Percentiles rank a stretch among this genome's conserved stretches.
Evolutionary conservation across 2,113 vertebrate genomes (phyloP).

Genomic region (Erythrocercus mccallii): DNA sequence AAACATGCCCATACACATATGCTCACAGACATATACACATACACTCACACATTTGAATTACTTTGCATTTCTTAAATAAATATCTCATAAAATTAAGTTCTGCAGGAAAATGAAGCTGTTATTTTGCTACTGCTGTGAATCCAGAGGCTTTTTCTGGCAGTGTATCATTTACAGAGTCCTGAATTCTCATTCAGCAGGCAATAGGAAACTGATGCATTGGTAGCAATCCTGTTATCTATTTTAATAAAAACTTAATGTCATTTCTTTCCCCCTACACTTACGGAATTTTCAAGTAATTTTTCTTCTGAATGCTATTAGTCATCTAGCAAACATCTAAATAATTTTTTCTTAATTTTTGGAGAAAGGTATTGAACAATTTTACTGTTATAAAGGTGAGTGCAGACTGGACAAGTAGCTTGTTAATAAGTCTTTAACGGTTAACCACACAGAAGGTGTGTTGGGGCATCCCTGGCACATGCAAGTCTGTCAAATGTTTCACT

Average conservation of each 20-base stretch:
- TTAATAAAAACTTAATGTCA: constrained; percentile 73
- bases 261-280: constrained; percentile 37
- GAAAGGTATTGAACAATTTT: not conserved
- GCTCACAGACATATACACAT: too few relatives aligned
- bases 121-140: not conserved
- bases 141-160: constrained; percentile 20
- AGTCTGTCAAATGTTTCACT: not conserved
- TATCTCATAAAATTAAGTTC: constrained; percentile 27
- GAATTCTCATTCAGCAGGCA: constrained; percentile 63
- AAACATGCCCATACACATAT: not conserved
- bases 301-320: not conserved
- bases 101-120: constrained; percentile 1
- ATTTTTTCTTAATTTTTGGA: not conserved
- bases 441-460: not conserved
- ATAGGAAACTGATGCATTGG: constrained; percentile 53
- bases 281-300: constrained; percentile 8
- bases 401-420: not conserved
- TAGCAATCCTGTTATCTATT: constrained; percentile 66
- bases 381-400: not conserved
- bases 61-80: constrained; percentile 28
- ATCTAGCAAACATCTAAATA: not conserved
- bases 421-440: not conserved
- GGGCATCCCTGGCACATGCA: not conserved
- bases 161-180: constrained; percentile 39
- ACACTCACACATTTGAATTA: not conserved